Evolutionary conservation across 2,888 invertebrate species (phyloP).

Genomic region (Mystacides longicornis): DNA sequence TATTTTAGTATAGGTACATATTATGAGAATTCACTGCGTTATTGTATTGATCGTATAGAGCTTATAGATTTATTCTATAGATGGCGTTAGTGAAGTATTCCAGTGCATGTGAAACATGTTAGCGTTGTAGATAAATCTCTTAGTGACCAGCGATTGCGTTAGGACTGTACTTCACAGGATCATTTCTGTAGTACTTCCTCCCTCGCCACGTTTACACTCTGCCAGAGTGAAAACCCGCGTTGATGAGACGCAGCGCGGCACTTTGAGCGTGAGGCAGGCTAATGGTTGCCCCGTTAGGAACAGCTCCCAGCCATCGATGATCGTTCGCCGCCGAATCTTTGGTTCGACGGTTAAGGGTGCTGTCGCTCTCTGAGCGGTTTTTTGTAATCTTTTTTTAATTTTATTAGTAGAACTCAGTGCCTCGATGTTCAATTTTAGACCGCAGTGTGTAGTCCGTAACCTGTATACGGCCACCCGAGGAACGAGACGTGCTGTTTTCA

Average conservation of each 20-base stretch:
- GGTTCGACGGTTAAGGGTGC: constrained; percentile 17
- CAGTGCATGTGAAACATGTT: background rate
- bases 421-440: no score
- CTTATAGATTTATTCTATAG: no score
- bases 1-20: no score
- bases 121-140: background rate
- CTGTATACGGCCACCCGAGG: no score
- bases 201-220: constrained; percentile 22
- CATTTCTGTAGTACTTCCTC: constrained; percentile 27
- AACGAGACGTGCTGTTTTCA: no score
- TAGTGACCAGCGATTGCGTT: background rate
- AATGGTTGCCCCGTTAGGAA: constrained; percentile 3
- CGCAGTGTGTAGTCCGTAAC: no score
- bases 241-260: constrained; percentile 28
- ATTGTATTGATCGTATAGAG: no score
- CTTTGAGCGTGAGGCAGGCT: constrained; percentile 29
- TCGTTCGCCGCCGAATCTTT: constrained; percentile 20
- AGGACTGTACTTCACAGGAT: constrained; percentile 27
- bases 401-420: no score
- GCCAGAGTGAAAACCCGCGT: constrained; percentile 25
- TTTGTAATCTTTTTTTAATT: no score
- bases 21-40: no score
- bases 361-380: constrained; percentile 25
- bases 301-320: constrained; percentile 20
- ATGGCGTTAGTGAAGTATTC: background rate